These are phyloP conservation scores for Brachynemurus nebulosus DNA, from an alignment of 2,888 invertebrate genomes.

Conservation along the genomic window DNA sequence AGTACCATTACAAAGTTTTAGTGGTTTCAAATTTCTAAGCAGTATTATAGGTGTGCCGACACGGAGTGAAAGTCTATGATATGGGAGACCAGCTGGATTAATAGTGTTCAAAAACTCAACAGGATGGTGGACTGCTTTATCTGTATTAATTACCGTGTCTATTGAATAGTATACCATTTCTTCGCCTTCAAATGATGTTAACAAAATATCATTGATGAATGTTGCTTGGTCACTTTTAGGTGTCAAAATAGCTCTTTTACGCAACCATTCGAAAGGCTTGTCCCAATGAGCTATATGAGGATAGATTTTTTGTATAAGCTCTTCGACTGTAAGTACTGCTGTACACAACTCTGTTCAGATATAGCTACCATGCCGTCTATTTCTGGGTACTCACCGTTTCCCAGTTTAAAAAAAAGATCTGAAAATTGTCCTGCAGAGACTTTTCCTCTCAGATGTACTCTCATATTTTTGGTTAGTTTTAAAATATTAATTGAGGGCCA, in stretches of 20 bases:
- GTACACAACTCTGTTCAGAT: conserved; percentile 2
- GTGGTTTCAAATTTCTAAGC: too few species aligned
- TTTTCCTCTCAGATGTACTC: conserved; percentile 5
- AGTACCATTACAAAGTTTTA: too few species aligned
- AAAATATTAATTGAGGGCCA: conserved; percentile 13
- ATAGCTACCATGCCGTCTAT: conserved; percentile 6
- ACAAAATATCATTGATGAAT: neutral
- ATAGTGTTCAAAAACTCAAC: neutral
- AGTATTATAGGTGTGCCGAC: too few species aligned
- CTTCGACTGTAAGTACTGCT: neutral
- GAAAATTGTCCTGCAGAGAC: conserved; percentile 4
- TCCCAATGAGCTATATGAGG: conserved; percentile 3
- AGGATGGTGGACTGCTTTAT: neutral
- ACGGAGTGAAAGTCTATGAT: conserved; percentile 3
- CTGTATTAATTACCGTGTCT: neutral
- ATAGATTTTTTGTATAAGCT: conserved; percentile 10
- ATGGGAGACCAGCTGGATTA: neutral
- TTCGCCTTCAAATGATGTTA: neutral
- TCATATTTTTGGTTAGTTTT: conserved; percentile 4
- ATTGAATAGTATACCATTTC: neutral
- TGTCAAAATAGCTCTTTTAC: conserved; percentile 13
- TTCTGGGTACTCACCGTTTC: conserved; percentile 10
- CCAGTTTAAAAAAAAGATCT: conserved; percentile 6
- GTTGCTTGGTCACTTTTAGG: conserved; percentile 11
- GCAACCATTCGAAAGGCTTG: conserved; percentile 11